Evolutionary conservation across 2,113 vertebrate genomes (phyloP).

Genomic region (Gyps fulvus): DNA sequence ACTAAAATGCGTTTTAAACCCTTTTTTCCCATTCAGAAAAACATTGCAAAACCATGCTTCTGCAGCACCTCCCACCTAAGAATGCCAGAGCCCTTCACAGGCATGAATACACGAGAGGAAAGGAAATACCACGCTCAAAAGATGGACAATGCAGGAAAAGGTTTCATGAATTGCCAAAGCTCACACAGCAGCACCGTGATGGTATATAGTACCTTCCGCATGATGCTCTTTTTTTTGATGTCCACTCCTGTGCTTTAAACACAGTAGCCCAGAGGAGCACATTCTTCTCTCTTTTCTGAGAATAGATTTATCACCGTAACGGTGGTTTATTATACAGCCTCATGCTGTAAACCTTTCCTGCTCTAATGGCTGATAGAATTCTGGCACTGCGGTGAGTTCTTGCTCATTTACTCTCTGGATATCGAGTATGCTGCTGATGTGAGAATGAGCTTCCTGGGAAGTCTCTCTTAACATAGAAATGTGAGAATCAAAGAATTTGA

Average conservation of each 20-base stretch:
- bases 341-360: conserved; percentile 35
- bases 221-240: not conserved
- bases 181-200: not conserved
- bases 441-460: conserved; percentile 64
- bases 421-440: conserved; percentile 17
- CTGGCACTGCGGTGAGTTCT: conserved; percentile 27
- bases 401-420: conserved; percentile 54
- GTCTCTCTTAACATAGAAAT: conserved; percentile 38
- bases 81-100: not conserved
- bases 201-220: not conserved
- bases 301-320: conserved; percentile 26
- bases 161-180: not conserved
- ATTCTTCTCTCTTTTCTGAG: not conserved
- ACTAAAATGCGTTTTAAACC: not conserved
- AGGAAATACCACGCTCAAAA: not conserved
- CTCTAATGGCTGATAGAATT: conserved; percentile 44
- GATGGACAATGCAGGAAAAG: not conserved
- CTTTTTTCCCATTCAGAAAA: not conserved
- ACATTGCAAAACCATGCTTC: not conserved
- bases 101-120: not conserved
- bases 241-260: not conserved
- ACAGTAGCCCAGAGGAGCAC: not conserved
- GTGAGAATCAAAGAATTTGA: conserved; percentile 52
- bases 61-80: not conserved
- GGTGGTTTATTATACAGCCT: conserved; percentile 20